Conservation (phyloP, 2,113 vertebrate species). For the Ascaphus truei region DNA sequence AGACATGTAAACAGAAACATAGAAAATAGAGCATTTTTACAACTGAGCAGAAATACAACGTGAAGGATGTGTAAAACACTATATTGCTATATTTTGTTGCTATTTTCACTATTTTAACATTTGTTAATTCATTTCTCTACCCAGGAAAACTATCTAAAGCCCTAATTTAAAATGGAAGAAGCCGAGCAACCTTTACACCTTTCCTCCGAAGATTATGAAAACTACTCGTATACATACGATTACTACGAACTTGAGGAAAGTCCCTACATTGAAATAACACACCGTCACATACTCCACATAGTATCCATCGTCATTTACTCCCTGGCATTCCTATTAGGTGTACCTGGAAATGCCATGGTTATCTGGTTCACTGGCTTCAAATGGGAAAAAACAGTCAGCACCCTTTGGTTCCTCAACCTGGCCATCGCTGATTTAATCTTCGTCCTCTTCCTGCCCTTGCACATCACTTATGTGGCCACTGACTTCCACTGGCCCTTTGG, state of each 20-base stretch:
- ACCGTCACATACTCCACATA: constrained; percentile 69
- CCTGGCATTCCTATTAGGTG: constrained; percentile 77
- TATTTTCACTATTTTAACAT: too few relatives aligned
- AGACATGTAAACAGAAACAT: too few relatives aligned
- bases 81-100: background rate
- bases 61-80: too few relatives aligned
- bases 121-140: too few relatives aligned
- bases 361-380: constrained; percentile 90
- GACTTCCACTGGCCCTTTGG: constrained; percentile 92
- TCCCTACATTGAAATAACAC: constrained; percentile 43
- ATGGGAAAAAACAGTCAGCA: constrained; percentile 83
- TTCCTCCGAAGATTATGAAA: constrained; percentile 55
- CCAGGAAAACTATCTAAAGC: constrained; percentile 27
- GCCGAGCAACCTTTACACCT: constrained; percentile 3
- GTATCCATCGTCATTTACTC: constrained; percentile 80
- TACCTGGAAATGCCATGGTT: constrained; percentile 84
- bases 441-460: constrained; percentile 85
- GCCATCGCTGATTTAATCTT: constrained; percentile 92
- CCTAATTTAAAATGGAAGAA: constrained; percentile 49
- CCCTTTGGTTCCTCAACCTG: constrained; percentile 87
- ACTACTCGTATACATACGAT: constrained; percentile 57
- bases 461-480: constrained; percentile 81
- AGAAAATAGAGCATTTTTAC: too few relatives aligned
- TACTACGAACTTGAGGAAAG: constrained; percentile 45
- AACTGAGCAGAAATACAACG: too few relatives aligned